Base-by-base conservation (phyloP, 2,888 invertebrate species). In the Drosophila subsilvestris region DNA sequence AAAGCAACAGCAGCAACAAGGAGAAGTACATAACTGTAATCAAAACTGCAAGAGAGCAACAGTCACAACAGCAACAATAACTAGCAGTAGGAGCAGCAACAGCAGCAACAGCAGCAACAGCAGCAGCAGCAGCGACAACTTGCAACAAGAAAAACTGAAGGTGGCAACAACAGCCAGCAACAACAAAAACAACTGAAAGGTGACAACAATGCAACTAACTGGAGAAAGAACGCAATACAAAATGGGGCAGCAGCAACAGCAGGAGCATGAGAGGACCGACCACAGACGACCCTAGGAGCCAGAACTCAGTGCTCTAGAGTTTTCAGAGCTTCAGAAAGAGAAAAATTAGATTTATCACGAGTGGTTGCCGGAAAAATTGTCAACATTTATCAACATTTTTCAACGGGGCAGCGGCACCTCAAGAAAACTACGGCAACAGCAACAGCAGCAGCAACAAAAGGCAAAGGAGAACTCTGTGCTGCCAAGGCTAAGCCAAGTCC, bases 351-450 rank as follows among this genome's bases (percentile, higher is more conserved):
- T 90, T 90, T 90, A 90, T 90, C 88, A 86, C 79, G 86, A 86
- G 80, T 88, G 88, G 85, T 88, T 89, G 90, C 86, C 90, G 87
- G 87, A 79, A 86, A 90, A 91, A 90, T 91, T 89, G 89, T 90
- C 86, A 86, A 89, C 88, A 90, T 90, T 91, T 91, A 89, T 91
- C 90, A 91, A 89, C 80, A 89, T 88, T 89, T 89, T 88, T 88
- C 86, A 87, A 69, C 79, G 75, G 37, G 37, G 66, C 81, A 78
- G 72, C 54, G 78, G 86, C 71, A 86, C 88, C 84, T 62, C 70
- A 63, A 61, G 59, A 54, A 65, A 49, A 44, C 44, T 44, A 29
- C 54, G n/a, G 17, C 37, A 47, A n/a, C 55, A 50, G 18, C 37
- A 37, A 6, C 37, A 14, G 25, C 61, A 29, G 42, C 84, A 78